Base-by-base conservation (phyloP, 2,797 vertebrate species). In the Lates japonicus region DNA sequence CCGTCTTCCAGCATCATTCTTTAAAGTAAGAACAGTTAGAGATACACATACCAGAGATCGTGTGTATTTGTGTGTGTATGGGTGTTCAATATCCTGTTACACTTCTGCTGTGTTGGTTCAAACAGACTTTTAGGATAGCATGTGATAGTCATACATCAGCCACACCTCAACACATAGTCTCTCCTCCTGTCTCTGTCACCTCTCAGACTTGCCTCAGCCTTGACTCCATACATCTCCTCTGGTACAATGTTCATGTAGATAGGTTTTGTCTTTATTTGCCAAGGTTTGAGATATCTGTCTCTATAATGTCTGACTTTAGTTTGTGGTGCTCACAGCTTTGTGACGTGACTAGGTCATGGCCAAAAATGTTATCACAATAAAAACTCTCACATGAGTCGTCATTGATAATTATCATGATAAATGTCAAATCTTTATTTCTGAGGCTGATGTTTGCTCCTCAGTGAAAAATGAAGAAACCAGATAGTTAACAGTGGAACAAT, bases 51-150 rank as follows among this genome's bases (percentile, higher is more conserved):
- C 75, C 76, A 74, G 51, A 41, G 48, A 0, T 0, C 52, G 9
- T 46, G 9, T 37, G 44, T 49, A 33, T 39, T 17, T 80, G 49
- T 33, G 16, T 52, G 54, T 52, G 25, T 22, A 25, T 54, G 64
- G 70, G 59, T 31, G 49, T 51, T 48, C 11, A 58, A 57, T 70
- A 73, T 88, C 78, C 72, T 76, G 73, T 71, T 82, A 76, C 5
- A 7, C 52, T 64, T 17, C 35, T 51, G 52, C 35, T 52, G 41
- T 54, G 49, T 70, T 66, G 5, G 12, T 49, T 66, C n/a, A 60
- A 29, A 22, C 19, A 10, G 5, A 9, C 16, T 67, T 77, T 67
- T n/a, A 29, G 46, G 41, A 41, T 11, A 14, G 10, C 41, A 16
- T 67, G 44, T 74, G 33, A 42, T 7, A 10, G 29, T 52, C 46